Percentiles rank a stretch among this genome's conserved stretches.
Conservation (phyloP, 2,888 invertebrate genomes). For the Lycia hirtaria region DNA sequence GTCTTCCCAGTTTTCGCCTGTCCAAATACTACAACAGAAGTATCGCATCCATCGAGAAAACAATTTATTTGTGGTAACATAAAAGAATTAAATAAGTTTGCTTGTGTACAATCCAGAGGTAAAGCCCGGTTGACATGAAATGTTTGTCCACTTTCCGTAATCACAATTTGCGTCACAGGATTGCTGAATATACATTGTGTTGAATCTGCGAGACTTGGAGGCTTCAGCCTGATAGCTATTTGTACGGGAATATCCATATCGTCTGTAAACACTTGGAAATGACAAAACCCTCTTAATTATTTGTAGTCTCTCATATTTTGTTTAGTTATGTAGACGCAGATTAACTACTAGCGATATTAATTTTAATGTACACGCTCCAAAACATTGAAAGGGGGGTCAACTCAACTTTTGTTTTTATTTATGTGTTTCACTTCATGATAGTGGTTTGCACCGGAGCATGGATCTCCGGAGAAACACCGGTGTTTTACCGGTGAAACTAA, state of each 20-base stretch:
- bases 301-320: too few species aligned
- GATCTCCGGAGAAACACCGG: too few species aligned
- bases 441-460: too few species aligned
- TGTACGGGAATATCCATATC: slow-evolving; percentile 89
- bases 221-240: slow-evolving; percentile 89
- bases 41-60: slow-evolving; percentile 90
- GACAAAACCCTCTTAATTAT: not conserved
- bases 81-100: slow-evolving; percentile 87
- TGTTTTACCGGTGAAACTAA: too few species aligned
- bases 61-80: slow-evolving; percentile 88
- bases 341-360: too few species aligned
- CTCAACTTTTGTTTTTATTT: too few species aligned
- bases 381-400: too few species aligned
- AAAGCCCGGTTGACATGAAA: slow-evolving; percentile 81
- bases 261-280: not conserved
- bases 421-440: too few species aligned
- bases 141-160: slow-evolving; percentile 86
- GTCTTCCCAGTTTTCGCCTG: slow-evolving; percentile 89
- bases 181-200: slow-evolving; percentile 86
- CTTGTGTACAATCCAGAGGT: slow-evolving; percentile 87
- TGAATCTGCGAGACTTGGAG: slow-evolving; percentile 83
- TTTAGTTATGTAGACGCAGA: too few species aligned
- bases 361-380: too few species aligned
- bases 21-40: slow-evolving; percentile 89
- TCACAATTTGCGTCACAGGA: slow-evolving; percentile 85